Percentiles rank a stretch among this genome's conserved stretches.
These are phyloP conservation scores for Pristis pectinata DNA, from an alignment of 2,797 vertebrate genomes.

Conservation along the genomic window DNA sequence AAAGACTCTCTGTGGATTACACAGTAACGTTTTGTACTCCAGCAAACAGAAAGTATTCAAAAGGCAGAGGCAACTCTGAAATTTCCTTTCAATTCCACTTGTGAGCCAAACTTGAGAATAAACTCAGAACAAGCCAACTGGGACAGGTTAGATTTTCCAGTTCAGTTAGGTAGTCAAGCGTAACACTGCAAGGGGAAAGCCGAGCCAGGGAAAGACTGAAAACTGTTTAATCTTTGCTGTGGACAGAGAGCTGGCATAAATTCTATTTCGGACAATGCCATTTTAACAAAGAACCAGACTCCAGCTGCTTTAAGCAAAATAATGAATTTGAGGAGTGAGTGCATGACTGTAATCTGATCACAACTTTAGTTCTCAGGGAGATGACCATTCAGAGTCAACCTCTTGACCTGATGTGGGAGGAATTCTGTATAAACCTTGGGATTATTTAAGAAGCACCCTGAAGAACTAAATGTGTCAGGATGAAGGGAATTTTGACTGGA, in stretches of 20 bases:
- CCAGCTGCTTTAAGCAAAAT: not conserved
- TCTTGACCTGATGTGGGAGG: not conserved
- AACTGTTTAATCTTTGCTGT: not conserved
- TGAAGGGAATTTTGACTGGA: not conserved
- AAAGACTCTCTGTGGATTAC: not conserved
- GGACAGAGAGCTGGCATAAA: not conserved
- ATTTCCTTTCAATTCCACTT: not conserved
- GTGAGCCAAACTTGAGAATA: slow-evolving; percentile 1
- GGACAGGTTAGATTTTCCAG: not conserved
- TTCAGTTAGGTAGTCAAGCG: too few relatives aligned
- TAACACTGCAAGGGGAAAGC: not conserved
- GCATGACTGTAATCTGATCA: not conserved
- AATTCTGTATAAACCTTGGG: not conserved
- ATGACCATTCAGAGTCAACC: not conserved
- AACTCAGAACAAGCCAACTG: not conserved
- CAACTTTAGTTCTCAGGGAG: not conserved
- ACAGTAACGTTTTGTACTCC: not conserved
- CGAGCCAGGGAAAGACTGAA: not conserved
- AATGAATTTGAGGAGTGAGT: not conserved
- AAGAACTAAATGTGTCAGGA: not conserved
- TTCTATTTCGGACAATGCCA: not conserved
- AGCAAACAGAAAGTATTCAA: not conserved
- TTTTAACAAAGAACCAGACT: not conserved
- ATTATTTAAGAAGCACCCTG: not conserved
- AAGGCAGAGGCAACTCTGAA: not conserved